A percentile compares a stretch with the other conserved stretches of the same genome.
Evolutionary conservation across 1,140 invertebrate species (phyloP).

Genomic region (Periplaneta americana): DNA sequence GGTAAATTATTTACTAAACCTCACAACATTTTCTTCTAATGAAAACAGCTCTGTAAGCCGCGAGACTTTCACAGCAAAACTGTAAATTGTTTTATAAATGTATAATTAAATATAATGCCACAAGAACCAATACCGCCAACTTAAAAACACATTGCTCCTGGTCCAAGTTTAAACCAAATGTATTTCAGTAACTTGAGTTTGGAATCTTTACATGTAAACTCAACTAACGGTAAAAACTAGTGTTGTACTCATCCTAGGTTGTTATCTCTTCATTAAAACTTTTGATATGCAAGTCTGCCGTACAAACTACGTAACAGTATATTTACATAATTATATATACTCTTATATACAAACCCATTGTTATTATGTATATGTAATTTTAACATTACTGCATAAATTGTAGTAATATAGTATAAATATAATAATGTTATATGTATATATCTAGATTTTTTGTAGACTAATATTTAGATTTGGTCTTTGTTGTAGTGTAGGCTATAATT

Average conservation of each 20-base stretch:
- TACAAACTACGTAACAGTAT: constrained; percentile 16
- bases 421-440: constrained; percentile 12
- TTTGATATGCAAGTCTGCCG: constrained; percentile 13
- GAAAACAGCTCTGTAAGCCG: too few relatives aligned
- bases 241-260: neutral
- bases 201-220: neutral
- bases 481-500: neutral
- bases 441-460: neutral
- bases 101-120: neutral
- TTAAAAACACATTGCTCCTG: neutral
- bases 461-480: constrained; percentile 1
- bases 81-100: too few relatives aligned
- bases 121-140: neutral
- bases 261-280: neutral
- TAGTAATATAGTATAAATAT: constrained; percentile 16
- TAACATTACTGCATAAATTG: constrained; percentile 13
- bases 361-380: constrained; percentile 5
- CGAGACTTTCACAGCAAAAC: too few relatives aligned
- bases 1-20: too few relatives aligned
- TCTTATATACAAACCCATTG: constrained; percentile 3
- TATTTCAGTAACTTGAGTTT: neutral
- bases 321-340: constrained; percentile 16
- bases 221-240: neutral
- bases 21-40: too few relatives aligned
- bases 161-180: neutral